Conservation (phyloP, 2,113 vertebrate species). For the Hemiprocne comata region DNA sequence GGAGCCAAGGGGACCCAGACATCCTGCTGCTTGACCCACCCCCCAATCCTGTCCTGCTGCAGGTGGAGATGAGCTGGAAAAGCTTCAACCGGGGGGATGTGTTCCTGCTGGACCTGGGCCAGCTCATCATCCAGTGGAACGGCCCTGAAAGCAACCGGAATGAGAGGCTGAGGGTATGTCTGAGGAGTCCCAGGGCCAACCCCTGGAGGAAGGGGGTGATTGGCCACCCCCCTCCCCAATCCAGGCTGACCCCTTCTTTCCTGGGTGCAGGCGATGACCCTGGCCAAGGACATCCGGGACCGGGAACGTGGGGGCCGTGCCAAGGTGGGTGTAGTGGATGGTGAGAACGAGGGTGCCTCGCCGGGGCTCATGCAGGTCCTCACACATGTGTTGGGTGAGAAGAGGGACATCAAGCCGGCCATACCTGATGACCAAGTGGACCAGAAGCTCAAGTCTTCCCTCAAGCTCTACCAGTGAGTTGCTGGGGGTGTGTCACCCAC, state of each 20-base stretch:
- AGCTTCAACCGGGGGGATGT: slow-evolving; percentile 88
- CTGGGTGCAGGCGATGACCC: slow-evolving; percentile 78
- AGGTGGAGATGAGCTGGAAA: slow-evolving; percentile 89
- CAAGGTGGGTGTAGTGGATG: slow-evolving; percentile 82
- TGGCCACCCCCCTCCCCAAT: background rate
- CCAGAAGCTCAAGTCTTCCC: slow-evolving; percentile 68
- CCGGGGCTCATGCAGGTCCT: slow-evolving; percentile 81
- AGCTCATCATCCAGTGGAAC: slow-evolving; percentile 89
- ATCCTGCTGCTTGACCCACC: background rate
- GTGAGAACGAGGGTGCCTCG: slow-evolving; percentile 74
- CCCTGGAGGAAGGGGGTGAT: background rate
- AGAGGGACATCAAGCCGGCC: slow-evolving; percentile 72
- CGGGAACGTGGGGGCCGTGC: slow-evolving; percentile 84
- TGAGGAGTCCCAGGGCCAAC: background rate
- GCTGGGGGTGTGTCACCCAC: rapidly evolving
- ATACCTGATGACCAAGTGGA: slow-evolving; percentile 81
- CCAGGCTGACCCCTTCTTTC: background rate
- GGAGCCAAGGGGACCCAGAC: background rate
- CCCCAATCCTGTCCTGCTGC: background rate
- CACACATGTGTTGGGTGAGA: slow-evolving; percentile 75
- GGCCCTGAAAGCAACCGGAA: slow-evolving; percentile 84
- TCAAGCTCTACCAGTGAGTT: slow-evolving; percentile 90
- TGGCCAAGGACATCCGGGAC: slow-evolving; percentile 90
- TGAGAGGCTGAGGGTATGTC: slow-evolving; percentile 82
- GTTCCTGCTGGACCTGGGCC: slow-evolving; percentile 88